These are phyloP conservation scores for Lepus americanus DNA, from an alignment of 2,113 vertebrate genomes.

Conservation along the genomic window DNA sequence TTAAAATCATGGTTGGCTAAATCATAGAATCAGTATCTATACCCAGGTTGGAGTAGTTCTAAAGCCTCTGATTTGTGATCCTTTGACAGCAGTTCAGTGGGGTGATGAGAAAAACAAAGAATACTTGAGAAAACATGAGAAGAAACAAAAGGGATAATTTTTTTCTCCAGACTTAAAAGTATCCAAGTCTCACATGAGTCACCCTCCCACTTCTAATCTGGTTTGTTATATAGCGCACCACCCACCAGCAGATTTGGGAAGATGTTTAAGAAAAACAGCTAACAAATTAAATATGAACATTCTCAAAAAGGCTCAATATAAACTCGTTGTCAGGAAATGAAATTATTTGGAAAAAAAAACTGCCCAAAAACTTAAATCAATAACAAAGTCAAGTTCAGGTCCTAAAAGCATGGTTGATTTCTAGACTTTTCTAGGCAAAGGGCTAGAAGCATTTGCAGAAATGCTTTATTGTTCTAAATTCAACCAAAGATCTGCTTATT, in stretches of 20 bases:
- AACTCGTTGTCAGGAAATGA: conserved; percentile 2
- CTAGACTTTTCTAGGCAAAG: neutral
- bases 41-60: neutral
- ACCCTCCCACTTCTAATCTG: neutral
- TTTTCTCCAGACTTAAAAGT: neutral
- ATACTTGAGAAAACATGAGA: neutral
- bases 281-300: neutral
- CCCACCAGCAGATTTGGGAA: neutral
- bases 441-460: conserved; percentile 27
- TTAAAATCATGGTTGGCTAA: neutral
- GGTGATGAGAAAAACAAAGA: neutral
- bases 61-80: neutral
- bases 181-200: neutral
- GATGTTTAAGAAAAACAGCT: neutral
- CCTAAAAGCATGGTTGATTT: neutral
- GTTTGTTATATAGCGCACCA: neutral
- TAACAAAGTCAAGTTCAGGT: neutral
- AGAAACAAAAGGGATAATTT: neutral
- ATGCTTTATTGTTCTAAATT: conserved; percentile 35
- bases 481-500: neutral
- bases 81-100: neutral
- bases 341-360: conserved; percentile 17
- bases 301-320: conserved; percentile 8
- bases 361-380: neutral
- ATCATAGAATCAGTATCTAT: neutral